A percentile compares a stretch with the other conserved stretches of the same genome.
phyloP scores from a whole-genome alignment of 2,888 invertebrate genomes.

The Epinotia brunnichana region DNA sequence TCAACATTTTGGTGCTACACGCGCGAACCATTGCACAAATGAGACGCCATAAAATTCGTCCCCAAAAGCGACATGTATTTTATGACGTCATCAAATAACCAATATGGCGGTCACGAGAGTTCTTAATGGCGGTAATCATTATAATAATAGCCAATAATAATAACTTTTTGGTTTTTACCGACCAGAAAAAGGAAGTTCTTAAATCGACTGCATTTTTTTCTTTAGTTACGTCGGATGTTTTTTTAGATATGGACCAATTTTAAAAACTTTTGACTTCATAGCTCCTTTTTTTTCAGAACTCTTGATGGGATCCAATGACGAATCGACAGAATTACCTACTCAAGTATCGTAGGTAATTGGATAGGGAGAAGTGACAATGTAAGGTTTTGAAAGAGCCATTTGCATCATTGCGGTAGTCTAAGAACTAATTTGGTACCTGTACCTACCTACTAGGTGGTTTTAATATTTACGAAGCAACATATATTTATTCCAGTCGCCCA shows the following conservation, averaged over 20 bases:
- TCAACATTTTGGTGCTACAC: too few relatives aligned
- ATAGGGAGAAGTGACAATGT: too few relatives aligned
- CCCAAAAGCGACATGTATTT: not conserved
- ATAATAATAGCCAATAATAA: not conserved
- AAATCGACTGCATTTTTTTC: not conserved
- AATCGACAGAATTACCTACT: too few relatives aligned
- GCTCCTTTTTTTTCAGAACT: not conserved
- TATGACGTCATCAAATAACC: not conserved
- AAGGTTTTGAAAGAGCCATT: too few relatives aligned
- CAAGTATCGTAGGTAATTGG: too few relatives aligned
- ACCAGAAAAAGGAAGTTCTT: not conserved
- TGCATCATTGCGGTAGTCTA: too few relatives aligned
- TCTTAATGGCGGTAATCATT: not conserved
- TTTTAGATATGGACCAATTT: not conserved
- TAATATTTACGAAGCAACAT: too few relatives aligned
- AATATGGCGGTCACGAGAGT: slow-evolving; percentile 2
- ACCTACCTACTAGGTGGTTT: too few relatives aligned
- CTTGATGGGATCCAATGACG: too few relatives aligned
- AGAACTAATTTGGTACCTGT: too few relatives aligned
- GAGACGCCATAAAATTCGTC: not conserved
- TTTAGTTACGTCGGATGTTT: not conserved
- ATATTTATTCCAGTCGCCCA: too few relatives aligned
- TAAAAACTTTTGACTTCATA: not conserved
- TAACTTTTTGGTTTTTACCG: not conserved
- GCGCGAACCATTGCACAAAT: too few relatives aligned